Base-by-base conservation (phyloP, 2,797 vertebrate genomes). In the Dermochelys coriacea region DNA sequence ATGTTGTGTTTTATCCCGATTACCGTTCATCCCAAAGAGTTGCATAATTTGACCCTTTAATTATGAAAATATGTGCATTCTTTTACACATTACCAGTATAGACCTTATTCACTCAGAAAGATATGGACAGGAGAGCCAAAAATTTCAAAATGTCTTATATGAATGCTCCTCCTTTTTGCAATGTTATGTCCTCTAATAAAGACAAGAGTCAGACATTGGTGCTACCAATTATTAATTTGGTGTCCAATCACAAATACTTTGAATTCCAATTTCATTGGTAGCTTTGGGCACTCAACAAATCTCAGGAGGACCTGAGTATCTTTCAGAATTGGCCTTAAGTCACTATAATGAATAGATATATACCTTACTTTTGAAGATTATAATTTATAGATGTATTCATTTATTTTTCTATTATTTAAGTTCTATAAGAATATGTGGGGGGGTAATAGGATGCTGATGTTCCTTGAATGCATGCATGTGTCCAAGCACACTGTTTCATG, bases 311-410 rank as follows among this genome's bases (percentile, higher is more conserved):
- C 49, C 49, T 49, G 49, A 49, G 11, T 49, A 49, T 49, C 49
- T 49, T 12, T 49, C 49, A 49, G 49, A 12, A 49, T 49, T 49
- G 49, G 49, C 49, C 7, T 47, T 49, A 86, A 85, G 82, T 93
- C 91, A 41, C 25, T 89, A 64, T 93, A 85, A 93, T 71, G 64
- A 91, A 85, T 29, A 93, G 90, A 92, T 61, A 93, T 74, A 87
- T 95, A 80, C 89, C 89, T 97, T 89, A 51, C 19, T 82, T 54
- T 89, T 90, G 37, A 45, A 94, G 49, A 64, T 86, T 85, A 57
- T 87, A 95, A 83, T 49, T 89, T 9, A 57, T 86, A 86, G 90
- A 78, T 1, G 0, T 55, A 89, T 80, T 91, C 93, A 86, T 84
- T 93, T 88, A 88, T 15, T 34, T 90, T 31, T 52, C 92, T 91